These are phyloP conservation scores for Syndactyla subalaris DNA, from an alignment of 2,797 vertebrate genomes.

Conservation along the genomic window DNA sequence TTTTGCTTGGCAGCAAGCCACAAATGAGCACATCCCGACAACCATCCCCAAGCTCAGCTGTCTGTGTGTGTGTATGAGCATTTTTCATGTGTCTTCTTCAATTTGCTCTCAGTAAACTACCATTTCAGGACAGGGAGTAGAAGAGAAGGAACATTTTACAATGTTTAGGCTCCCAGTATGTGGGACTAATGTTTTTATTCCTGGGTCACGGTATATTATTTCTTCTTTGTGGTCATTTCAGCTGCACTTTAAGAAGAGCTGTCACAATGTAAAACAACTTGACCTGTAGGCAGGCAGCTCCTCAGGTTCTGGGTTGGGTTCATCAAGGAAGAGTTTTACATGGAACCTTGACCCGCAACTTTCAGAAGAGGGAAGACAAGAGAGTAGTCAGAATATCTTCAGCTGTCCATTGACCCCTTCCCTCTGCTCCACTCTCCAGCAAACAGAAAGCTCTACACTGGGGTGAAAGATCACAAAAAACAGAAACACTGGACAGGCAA, in stretches of 20 bases:
- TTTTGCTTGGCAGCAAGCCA: neutral
- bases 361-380: neutral
- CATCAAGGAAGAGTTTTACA: neutral
- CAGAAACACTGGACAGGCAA: neutral
- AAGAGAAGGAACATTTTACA: neutral
- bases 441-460: neutral
- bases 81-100: neutral
- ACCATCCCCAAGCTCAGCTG: neutral
- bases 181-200: neutral
- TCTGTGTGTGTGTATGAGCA: neutral
- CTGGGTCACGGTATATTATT: neutral
- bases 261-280: fast-evolving
- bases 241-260: neutral
- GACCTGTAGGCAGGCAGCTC: neutral
- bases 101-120: neutral
- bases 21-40: fast-evolving
- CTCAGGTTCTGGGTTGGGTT: neutral
- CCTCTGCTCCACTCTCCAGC: fast-evolving
- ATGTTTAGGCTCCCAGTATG: neutral
- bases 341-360: fast-evolving
- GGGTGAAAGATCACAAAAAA: neutral
- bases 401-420: neutral
- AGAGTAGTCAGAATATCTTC: neutral
- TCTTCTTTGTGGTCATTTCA: neutral
- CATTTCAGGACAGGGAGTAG: neutral